A percentile compares a stretch with the other conserved stretches of the same genome.
Evolutionary conservation across 2,888 invertebrate genomes (phyloP).

Genomic region (Scaptomyza parva): DNA sequence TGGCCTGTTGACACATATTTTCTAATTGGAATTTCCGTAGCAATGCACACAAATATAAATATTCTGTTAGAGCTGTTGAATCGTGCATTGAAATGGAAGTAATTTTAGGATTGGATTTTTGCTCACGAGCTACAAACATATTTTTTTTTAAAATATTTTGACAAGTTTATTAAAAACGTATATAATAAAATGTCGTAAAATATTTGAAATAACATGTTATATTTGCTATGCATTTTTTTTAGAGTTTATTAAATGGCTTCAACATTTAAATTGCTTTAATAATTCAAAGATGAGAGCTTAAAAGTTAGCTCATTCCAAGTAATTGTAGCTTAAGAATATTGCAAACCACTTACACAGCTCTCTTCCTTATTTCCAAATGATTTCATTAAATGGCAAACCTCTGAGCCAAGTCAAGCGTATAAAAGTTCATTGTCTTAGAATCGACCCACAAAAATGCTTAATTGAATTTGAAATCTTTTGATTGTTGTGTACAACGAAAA

Average conservation of each 20-base stretch:
- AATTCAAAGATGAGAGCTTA: not conserved
- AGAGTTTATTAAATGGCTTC: too few relatives aligned
- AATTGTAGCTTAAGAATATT: not conserved
- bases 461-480: constrained; percentile 57
- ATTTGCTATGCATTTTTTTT: too few relatives aligned
- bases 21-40: constrained; percentile 72
- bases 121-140: not conserved
- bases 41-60: constrained; percentile 20
- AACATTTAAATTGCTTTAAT: too few relatives aligned
- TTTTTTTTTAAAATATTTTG: not conserved
- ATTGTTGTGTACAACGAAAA: constrained; percentile 39
- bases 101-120: not conserved
- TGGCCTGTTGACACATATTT: constrained; percentile 72
- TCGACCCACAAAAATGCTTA: constrained; percentile 58
- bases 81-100: not conserved
- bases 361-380: constrained; percentile 21
- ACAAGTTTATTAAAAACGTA: not conserved
- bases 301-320: not conserved
- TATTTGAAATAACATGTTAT: not conserved
- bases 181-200: not conserved
- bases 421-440: constrained; percentile 15
- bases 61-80: constrained; percentile 10
- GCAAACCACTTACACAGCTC: not conserved
- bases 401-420: constrained; percentile 27
- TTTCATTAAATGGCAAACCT: constrained; percentile 19